Evolutionary conservation across 1,140 invertebrate genomes (phyloP).

Genomic region (Chironomus striatipennis): DNA sequence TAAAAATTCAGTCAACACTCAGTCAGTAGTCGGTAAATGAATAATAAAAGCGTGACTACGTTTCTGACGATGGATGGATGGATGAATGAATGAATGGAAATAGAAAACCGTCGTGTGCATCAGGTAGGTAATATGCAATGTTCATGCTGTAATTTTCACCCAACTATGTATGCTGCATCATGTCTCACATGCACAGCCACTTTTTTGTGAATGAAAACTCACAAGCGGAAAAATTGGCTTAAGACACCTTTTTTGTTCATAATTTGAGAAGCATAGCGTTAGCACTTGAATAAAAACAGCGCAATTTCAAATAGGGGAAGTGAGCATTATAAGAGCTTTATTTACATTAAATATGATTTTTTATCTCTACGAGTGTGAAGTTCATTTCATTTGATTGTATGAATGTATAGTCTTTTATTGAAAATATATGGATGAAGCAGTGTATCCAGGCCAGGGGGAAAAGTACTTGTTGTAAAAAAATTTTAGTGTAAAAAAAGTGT

Average conservation of each 20-base stretch:
- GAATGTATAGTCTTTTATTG: no score
- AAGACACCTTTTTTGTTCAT: not conserved
- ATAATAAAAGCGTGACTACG: no score
- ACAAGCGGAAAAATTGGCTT: constrained; percentile 1
- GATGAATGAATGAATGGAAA: not conserved
- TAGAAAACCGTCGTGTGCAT: not conserved
- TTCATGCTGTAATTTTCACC: no score
- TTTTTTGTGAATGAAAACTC: not conserved
- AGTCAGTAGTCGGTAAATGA: no score
- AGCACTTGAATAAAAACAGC: not conserved
- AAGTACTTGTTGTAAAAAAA: no score
- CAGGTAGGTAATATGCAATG: not conserved
- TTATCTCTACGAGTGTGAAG: not conserved
- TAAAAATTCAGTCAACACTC: no score
- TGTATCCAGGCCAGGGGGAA: no score
- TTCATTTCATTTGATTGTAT: no score
- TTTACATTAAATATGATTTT: not conserved
- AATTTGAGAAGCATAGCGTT: not conserved
- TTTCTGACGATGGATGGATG: not conserved
- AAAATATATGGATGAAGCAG: no score
- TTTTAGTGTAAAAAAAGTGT: no score
- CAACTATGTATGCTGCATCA: not conserved
- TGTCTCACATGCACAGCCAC: not conserved
- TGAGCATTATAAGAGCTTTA: not conserved
- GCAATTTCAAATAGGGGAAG: not conserved